Evolutionary conservation across 2,888 invertebrate species (phyloP).

Genomic region (Drosophila heteroneura): DNA sequence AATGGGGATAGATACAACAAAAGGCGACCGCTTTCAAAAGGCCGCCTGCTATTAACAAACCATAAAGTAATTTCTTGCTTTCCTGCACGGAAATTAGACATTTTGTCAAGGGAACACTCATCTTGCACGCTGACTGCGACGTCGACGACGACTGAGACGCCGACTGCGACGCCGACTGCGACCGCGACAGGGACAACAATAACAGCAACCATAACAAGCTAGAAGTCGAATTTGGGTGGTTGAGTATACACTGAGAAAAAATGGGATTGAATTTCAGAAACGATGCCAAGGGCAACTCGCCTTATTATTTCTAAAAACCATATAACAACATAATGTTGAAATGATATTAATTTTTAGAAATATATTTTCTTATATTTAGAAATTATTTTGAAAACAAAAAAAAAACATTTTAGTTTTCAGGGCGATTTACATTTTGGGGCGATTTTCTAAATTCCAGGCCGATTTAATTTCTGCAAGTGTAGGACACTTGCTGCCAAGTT

Average conservation of each 20-base stretch:
- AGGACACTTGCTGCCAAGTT: constrained; percentile 60
- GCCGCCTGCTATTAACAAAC: constrained; percentile 80
- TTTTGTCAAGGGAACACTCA: constrained; percentile 81
- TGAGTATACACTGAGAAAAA: not conserved
- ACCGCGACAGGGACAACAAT: constrained; percentile 55
- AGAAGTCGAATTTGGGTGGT: not conserved
- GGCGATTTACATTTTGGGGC: not conserved
- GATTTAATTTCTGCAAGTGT: not conserved
- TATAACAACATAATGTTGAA: not conserved
- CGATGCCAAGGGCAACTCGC: not conserved
- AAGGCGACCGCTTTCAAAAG: constrained; percentile 56
- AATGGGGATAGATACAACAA: constrained; percentile 63
- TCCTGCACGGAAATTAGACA: constrained; percentile 81
- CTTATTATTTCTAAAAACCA: too few species aligned
- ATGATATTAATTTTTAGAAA: too few species aligned
- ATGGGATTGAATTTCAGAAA: not conserved
- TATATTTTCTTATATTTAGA: too few species aligned
- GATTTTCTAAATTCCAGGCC: not conserved
- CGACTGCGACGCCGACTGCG: not conserved
- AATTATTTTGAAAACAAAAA: not conserved
- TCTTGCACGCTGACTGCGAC: constrained; percentile 23
- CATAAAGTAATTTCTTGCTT: constrained; percentile 82
- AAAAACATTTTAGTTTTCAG: not conserved
- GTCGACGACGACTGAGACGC: constrained; percentile 14
- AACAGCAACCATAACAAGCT: constrained; percentile 58